Evolutionary conservation across 2,113 vertebrate genomes (phyloP), one percentile per base, ranked within the genome.

Genomic region (Neomonachus schauinslandi): DNA sequence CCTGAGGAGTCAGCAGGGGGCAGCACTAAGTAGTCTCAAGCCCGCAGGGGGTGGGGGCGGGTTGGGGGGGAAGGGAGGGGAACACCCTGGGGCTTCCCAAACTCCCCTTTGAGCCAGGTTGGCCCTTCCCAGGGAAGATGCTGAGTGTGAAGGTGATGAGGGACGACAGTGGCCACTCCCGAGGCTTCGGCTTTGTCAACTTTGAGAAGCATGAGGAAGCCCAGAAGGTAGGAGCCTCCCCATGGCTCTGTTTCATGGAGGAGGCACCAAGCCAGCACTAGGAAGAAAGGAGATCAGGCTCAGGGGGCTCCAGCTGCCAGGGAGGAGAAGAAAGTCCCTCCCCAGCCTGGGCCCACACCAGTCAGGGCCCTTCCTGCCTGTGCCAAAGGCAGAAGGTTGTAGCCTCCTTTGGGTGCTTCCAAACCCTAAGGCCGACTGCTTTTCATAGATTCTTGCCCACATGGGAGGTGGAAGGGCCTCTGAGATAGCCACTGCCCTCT

Each of bases 161-260:
- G 91, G 99, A 99, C 74, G 99, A 91, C 69, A 95, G 91, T 0
- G 99, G 99, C 33, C 98, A 97, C 18, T 99, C 99, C 0, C 99
- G 99, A 97, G 99, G 99, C 89, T 99, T 99, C 0, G 99, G 99
- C 5, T 99, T 99, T 94, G 99, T 99, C 87, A 99, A 99, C 98
- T 99, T 99, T 28, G 99, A 99, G 95, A 99, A 99, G 96, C 99
- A 99, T 0, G 99, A 99, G 97, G 99, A 99, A 97, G 99, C 99
- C 76, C 99, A 99, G 98, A 99, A 99, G 99, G 99, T 99, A 99
- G 95, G 98, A 85, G 42, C 36, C 18, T 93, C 71, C 92, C 96
- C 0, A 0, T 1, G 42, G 72, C 71, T 79, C 80, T 92, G 55
- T 42, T 59, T 87, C n/a, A 2, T 6, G 21, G 49, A 59, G 24